Conservation (phyloP, 2,113 vertebrate species). For the Pelusios castaneus region DNA sequence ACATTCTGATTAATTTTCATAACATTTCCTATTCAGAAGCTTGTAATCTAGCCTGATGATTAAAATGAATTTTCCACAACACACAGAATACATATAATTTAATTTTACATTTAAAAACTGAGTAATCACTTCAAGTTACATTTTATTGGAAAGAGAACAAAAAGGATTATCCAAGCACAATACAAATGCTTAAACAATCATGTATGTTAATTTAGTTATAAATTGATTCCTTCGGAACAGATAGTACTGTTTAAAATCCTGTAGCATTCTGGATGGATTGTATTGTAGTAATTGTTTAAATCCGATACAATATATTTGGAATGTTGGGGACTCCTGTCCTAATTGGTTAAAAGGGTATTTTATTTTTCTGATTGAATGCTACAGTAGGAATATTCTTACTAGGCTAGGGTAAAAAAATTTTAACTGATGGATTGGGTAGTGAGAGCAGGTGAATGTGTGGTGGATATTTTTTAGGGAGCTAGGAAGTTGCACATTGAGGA, state of each 20-base stretch:
- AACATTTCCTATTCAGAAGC: constrained; percentile 25
- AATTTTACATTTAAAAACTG: constrained; percentile 23
- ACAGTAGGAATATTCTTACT: not conserved
- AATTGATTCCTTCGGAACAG: not conserved
- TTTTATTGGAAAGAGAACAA: not conserved
- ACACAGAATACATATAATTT: not conserved
- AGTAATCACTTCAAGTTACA: not conserved
- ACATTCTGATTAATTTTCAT: constrained; percentile 39
- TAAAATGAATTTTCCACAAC: not conserved
- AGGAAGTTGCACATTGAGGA: not conserved
- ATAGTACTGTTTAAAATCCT: not conserved
- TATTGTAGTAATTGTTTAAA: not conserved
- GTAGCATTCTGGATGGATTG: not conserved
- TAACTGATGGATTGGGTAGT: not conserved
- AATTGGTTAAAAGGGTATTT: not conserved
- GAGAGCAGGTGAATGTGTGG: not conserved
- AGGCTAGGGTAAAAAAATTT: not conserved
- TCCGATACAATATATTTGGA: rapidly evolving
- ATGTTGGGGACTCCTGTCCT: not conserved
- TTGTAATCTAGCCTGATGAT: not conserved
- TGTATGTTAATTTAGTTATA: not conserved
- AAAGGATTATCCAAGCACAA: not conserved
- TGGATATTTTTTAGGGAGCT: not conserved
- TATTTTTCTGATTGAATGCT: not conserved
- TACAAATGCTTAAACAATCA: not conserved